These are phyloP conservation scores for Gastracanthus pulcherrimus DNA, from an alignment of 2,888 invertebrate genomes.

Conservation along the genomic window DNA sequence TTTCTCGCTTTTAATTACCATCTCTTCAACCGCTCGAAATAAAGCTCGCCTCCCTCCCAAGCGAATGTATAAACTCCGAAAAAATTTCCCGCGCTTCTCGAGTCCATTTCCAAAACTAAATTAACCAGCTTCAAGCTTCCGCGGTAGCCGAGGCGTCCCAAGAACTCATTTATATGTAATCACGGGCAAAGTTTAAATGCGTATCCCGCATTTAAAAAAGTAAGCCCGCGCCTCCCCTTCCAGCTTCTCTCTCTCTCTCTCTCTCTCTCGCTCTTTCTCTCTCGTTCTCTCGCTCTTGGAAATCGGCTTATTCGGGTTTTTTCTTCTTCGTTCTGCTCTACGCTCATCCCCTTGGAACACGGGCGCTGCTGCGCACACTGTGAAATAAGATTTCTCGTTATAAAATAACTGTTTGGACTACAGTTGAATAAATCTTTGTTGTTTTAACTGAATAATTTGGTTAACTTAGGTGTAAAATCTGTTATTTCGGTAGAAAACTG, in stretches of 20 bases:
- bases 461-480: too few species aligned
- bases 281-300: conserved; percentile 36
- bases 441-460: too few species aligned
- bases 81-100: conserved; percentile 29
- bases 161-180: conserved; percentile 59
- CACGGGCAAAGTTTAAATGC: conserved; percentile 56
- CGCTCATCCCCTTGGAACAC: conserved; percentile 27
- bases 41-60: not conserved
- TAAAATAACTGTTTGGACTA: too few species aligned
- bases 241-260: conserved; percentile 25
- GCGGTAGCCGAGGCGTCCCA: not conserved
- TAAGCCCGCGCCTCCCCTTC: conserved; percentile 46
- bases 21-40: conserved; percentile 3
- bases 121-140: conserved; percentile 28
- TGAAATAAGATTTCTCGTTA: conserved; percentile 37
- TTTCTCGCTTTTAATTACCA: conserved; percentile 45
- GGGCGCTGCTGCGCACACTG: not conserved
- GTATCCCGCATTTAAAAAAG: conserved; percentile 57
- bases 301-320: conserved; percentile 52
- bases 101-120: conserved; percentile 56
- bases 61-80: conserved; percentile 46
- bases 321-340: conserved; percentile 2
- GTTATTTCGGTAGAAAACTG: too few species aligned
- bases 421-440: too few species aligned
- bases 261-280: conserved; percentile 57